A percentile compares a stretch with the other conserved stretches of the same genome.
Evolutionary conservation across 1,140 invertebrate genomes (phyloP).

Genomic region (Wiebesia pumilae): DNA sequence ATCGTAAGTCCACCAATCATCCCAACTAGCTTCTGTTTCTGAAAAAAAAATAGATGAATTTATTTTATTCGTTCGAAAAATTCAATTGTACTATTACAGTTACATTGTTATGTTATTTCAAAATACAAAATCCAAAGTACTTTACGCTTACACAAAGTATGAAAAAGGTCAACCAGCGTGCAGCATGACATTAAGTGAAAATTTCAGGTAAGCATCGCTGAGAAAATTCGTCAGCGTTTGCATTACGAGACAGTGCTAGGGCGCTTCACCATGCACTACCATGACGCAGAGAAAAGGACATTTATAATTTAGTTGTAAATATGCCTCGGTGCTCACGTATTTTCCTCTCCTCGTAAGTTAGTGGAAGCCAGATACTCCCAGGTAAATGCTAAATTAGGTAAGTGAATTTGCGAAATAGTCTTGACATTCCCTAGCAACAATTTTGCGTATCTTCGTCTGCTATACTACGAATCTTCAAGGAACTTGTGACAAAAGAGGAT

Average conservation of each 20-base stretch:
- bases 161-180: neutral
- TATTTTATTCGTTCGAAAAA: neutral
- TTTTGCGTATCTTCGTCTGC: neutral
- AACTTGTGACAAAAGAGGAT: neutral
- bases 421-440: neutral
- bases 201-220: slow-evolving; percentile 17
- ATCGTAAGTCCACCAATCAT: slow-evolving; percentile 83
- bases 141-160: neutral
- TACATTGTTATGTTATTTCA: neutral
- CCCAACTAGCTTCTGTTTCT: slow-evolving; percentile 78
- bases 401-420: slow-evolving; percentile 38
- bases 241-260: neutral
- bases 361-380: neutral
- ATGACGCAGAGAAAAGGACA: slow-evolving; percentile 10
- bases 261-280: neutral
- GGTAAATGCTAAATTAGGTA: neutral
- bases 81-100: neutral
- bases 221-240: neutral
- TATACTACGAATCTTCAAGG: neutral
- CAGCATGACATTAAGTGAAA: neutral
- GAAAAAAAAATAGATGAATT: slow-evolving; percentile 60
- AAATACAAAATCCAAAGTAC: neutral
- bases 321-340: neutral
- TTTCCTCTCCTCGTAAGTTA: neutral
- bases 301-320: slow-evolving; percentile 37